Evolutionary conservation across 2,113 vertebrate species (phyloP).

Genomic region (Solea senegalensis): DNA sequence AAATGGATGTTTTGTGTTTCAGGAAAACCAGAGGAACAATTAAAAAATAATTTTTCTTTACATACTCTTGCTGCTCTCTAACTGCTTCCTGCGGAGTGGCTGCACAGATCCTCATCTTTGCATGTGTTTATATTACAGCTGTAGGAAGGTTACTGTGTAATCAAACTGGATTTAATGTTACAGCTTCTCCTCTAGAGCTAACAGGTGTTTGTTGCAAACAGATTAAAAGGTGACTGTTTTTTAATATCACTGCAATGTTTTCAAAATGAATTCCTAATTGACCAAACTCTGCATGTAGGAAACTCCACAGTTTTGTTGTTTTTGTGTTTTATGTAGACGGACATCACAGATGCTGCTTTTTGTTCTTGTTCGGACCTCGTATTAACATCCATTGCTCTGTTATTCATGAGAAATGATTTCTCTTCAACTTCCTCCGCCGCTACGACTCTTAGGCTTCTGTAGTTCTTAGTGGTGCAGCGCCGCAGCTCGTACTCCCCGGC

Average conservation of each 20-base stretch:
- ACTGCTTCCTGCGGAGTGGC: conserved; percentile 20
- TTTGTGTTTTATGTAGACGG: too few species aligned
- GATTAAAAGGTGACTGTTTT: conserved; percentile 14
- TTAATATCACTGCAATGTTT: conserved; percentile 7
- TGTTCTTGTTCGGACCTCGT: too few species aligned
- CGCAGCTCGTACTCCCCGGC: too few species aligned
- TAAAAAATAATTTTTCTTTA: conserved; percentile 43
- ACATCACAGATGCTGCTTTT: too few species aligned
- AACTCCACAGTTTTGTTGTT: too few species aligned
- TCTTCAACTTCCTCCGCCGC: too few species aligned
- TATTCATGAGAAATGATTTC: too few species aligned
- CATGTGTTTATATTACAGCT: conserved; percentile 44
- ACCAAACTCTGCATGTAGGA: too few species aligned
- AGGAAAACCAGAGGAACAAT: conserved; percentile 58
- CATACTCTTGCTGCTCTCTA: conserved; percentile 41
- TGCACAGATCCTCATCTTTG: conserved; percentile 19
- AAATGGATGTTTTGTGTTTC: conserved; percentile 53
- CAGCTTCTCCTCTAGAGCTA: conserved; percentile 22
- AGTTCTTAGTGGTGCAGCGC: too few species aligned
- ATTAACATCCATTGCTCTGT: too few species aligned
- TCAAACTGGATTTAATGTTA: conserved; percentile 32
- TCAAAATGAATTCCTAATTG: neutral
- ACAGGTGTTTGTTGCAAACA: conserved; percentile 15
- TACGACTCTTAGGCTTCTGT: too few species aligned
- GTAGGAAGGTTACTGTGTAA: conserved; percentile 34